These are phyloP conservation scores for Enteromius afrohamiltoni DNA, from an alignment of 2,797 vertebrate genomes.

Conservation along the genomic window DNA sequence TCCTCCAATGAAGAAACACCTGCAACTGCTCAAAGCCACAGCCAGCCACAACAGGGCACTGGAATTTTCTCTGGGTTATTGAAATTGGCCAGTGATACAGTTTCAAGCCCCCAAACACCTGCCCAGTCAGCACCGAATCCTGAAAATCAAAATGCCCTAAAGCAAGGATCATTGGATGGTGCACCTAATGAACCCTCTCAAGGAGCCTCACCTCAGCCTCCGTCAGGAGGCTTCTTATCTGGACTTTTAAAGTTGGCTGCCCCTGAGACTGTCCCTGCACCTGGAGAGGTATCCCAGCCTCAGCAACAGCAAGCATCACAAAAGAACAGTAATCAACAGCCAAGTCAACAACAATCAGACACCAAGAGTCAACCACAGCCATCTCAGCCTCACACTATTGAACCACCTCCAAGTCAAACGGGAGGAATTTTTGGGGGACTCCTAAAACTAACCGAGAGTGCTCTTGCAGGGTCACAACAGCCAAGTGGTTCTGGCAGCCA, in stretches of 20 bases:
- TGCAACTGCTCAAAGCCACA: not conserved
- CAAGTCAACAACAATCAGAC: conserved; percentile 52
- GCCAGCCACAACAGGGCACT: conserved; percentile 60
- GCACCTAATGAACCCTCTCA: conserved; percentile 53
- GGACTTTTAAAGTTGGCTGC: conserved; percentile 70
- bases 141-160: conserved; percentile 47
- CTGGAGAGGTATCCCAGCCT: conserved; percentile 6
- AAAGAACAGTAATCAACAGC: conserved; percentile 50
- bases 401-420: conserved; percentile 59
- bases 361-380: conserved; percentile 50
- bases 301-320: conserved; percentile 54
- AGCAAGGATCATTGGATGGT: conserved; percentile 48
- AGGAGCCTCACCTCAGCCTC: conserved; percentile 62
- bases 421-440: conserved; percentile 77
- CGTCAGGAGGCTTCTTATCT: conserved; percentile 76
- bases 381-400: conserved; percentile 43
- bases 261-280: conserved; percentile 28
- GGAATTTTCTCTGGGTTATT: conserved; percentile 79
- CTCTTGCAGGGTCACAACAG: conserved; percentile 59
- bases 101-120: conserved; percentile 64
- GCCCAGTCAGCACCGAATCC: conserved; percentile 56
- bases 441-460: conserved; percentile 78
- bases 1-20: not conserved
- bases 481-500: conserved; percentile 54
- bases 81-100: conserved; percentile 72